Conservation (phyloP, 1,140 invertebrate genomes). For the Marisa cornuarietis region DNA sequence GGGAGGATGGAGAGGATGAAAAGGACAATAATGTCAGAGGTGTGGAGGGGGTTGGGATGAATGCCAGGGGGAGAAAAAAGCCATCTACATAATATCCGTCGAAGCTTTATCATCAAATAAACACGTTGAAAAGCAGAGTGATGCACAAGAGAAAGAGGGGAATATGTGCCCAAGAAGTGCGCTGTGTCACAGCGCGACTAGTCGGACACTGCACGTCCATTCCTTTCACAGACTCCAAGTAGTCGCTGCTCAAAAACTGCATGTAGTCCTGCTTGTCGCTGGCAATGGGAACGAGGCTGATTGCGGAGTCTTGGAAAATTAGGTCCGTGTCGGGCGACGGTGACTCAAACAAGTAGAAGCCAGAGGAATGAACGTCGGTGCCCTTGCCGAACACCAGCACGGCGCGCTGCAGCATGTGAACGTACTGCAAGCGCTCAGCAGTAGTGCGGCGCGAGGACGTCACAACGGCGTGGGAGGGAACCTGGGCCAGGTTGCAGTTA, state of each 20-base stretch:
- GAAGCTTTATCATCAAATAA: no score
- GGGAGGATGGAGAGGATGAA: no score
- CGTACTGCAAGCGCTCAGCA: slow-evolving; percentile 22
- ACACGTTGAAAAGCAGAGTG: no score
- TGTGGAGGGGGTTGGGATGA: no score
- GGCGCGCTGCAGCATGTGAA: slow-evolving; percentile 26
- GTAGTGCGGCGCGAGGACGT: slow-evolving; percentile 80
- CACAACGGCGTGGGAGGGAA: slow-evolving; percentile 91
- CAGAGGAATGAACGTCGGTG: not conserved
- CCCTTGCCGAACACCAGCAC: slow-evolving; percentile 29
- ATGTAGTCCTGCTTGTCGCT: slow-evolving; percentile 41
- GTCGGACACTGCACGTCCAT: slow-evolving; percentile 12
- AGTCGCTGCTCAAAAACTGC: slow-evolving; percentile 21
- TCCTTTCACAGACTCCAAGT: slow-evolving; percentile 15
- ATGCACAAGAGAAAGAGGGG: no score
- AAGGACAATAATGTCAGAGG: no score
- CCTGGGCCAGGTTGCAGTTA: slow-evolving; percentile 87
- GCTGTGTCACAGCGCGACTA: no score
- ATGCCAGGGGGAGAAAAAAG: no score
- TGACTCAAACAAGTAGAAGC: slow-evolving; percentile 55
- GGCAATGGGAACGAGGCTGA: slow-evolving; percentile 35
- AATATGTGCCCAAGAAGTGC: no score
- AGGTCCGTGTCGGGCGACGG: slow-evolving; percentile 44
- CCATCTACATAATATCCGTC: no score
- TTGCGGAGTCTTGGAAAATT: slow-evolving; percentile 53